Conservation (phyloP, 1,140 invertebrate species). For the Oryzaephilus surinamensis region DNA sequence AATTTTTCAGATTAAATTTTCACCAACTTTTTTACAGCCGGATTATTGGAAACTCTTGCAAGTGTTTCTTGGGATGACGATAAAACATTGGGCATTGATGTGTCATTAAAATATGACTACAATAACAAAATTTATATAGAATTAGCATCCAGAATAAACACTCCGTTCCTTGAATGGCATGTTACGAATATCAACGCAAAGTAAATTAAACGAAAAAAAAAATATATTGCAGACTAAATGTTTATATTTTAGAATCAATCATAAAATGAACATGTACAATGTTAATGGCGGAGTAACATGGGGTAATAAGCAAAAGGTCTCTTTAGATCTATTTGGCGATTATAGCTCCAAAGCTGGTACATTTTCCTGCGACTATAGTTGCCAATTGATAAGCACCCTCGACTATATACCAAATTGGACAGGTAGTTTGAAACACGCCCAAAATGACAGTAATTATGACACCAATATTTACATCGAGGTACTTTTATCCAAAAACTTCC, state of each 20-base stretch:
- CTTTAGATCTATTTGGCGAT: slow-evolving; percentile 42
- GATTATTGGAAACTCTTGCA: slow-evolving; percentile 23
- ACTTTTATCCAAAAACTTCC: no score
- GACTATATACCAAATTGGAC: slow-evolving; percentile 44
- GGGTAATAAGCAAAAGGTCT: slow-evolving; percentile 46
- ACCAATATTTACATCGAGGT: slow-evolving; percentile 42
- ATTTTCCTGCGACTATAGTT: slow-evolving; percentile 39
- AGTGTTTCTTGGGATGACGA: slow-evolving; percentile 46
- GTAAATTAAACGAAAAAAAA: no score
- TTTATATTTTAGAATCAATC: slow-evolving; percentile 34
- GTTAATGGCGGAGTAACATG: slow-evolving; percentile 41
- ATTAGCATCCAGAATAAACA: slow-evolving; percentile 45
- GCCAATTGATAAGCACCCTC: slow-evolving; percentile 46
- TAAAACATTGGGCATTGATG: slow-evolving; percentile 40
- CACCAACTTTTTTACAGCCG: slow-evolving; percentile 16
- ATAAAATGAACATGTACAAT: slow-evolving; percentile 30
- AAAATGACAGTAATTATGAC: slow-evolving; percentile 39
- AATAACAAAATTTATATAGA: slow-evolving; percentile 32
- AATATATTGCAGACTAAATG: no score
- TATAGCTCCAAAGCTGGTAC: slow-evolving; percentile 32
- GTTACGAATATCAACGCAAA: slow-evolving; percentile 53
- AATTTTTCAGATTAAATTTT: neutral
- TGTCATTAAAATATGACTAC: slow-evolving; percentile 42
- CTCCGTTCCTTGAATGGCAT: slow-evolving; percentile 62
- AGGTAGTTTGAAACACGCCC: slow-evolving; percentile 43